Evolutionary conservation across 2,113 vertebrate genomes (phyloP), one percentile per base, ranked within the genome.

Genomic region (Proteles cristata): DNA sequence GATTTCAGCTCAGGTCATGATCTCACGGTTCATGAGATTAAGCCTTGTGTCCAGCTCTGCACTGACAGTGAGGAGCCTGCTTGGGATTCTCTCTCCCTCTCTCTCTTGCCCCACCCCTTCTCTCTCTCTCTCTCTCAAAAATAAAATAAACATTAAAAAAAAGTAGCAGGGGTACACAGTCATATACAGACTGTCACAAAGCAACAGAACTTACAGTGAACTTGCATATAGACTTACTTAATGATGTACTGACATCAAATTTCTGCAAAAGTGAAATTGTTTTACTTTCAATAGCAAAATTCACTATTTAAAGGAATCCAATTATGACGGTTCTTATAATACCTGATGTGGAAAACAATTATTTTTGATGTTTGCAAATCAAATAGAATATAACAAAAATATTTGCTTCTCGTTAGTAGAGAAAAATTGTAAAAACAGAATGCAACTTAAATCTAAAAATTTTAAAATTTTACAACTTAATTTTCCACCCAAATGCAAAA

Each of bases 351-450:
- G 84, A 68, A 76, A 81, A 81, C 79, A 84, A 89, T 17, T 81
- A 35, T n/a, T 83, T 96, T 63, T 65, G 45, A 69, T 65, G 28
- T 81, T 74, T 74, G 69, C 39, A 94, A 96, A 90, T 63, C 63
- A 95, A 48, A 74, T 39, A 88, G 66, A 81, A 35, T 39, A 82
- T 0, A 79, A 85, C 48, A 79, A 85, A 77, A 66, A 81, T 7
- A 48, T 66, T 9, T 66, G 25, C 31, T 80, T 35, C 17, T 11
- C 17, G 53, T 16, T 23, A 39, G 45, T 28, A 66, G 33, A 85
- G 43, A 63, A 80, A 88, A 88, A 28, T 5, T 45, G 45, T 50
- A 31, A 90, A 85, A 90, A 58, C 2, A 25, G 0, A 89, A 58
- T 17, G 4, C 15, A 63, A 77, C 25, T 77, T 63, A n/a, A 82